These are phyloP conservation scores for Turritopsis dohrnii DNA, from an alignment of 30 jellyfish, hydroid and myxozoan species.

Conservation along the genomic window DNA sequence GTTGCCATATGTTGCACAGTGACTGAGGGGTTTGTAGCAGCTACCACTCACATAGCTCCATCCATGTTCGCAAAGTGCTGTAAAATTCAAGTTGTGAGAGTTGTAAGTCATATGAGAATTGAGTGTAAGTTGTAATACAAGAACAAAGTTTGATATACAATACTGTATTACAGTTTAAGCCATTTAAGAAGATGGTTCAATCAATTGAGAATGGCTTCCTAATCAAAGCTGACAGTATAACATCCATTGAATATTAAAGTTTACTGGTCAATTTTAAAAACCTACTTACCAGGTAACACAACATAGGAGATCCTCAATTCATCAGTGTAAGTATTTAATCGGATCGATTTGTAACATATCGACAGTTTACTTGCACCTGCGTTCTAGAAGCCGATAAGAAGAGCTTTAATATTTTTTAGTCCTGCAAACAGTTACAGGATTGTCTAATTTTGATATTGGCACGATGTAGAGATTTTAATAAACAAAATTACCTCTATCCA, in stretches of 20 bases:
- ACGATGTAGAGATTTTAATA: too few species aligned
- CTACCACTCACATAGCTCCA: not conserved
- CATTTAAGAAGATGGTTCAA: too few species aligned
- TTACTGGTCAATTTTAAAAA: not conserved
- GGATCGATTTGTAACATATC: slow-evolving; percentile 7
- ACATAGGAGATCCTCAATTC: not conserved
- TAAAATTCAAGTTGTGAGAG: not conserved
- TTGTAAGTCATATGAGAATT: not conserved
- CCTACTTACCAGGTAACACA: slow-evolving; percentile 7
- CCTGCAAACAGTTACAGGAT: too few species aligned
- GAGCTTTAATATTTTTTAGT: too few species aligned
- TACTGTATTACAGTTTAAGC: not conserved
- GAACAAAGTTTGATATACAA: not conserved
- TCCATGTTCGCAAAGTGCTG: slow-evolving; percentile 21
- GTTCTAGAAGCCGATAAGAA: not conserved
- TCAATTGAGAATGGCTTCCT: too few species aligned
- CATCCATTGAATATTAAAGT: too few species aligned
- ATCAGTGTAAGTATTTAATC: not conserved
- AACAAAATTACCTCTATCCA: slow-evolving; percentile 1
- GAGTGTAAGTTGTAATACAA: not conserved
- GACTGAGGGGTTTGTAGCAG: slow-evolving; percentile 3
- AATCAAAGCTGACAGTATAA: too few species aligned
- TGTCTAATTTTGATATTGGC: too few species aligned
- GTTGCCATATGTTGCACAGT: not conserved
- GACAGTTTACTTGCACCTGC: not conserved